Evolutionary conservation across 1,140 invertebrate genomes (phyloP), one percentile per base, ranked within the genome.

Genomic region (Nasonia giraulti): DNA sequence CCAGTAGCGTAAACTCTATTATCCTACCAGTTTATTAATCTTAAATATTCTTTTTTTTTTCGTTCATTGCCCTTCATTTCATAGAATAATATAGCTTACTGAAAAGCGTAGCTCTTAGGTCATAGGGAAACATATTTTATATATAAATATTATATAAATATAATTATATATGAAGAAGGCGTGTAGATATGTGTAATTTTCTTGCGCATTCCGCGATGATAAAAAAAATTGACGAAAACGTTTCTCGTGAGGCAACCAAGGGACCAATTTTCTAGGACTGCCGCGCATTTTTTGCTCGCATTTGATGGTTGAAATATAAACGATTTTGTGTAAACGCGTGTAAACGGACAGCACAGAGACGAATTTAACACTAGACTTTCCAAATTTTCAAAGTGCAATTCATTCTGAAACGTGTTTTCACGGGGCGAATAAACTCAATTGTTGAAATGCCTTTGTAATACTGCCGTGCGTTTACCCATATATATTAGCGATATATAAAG

Each of bases 1-100:
- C 87, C 82, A 87, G 40, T 88, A 90, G 86, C 62, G 84, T 87
- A 86, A 71, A 74, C n/a, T 86, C 82, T 82, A 62, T 87, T 84
- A 85, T 86, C 83, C 86, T 84, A 82, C 75, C 80, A 80, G 69
- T 85, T 84, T 75, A 86, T 84, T 83, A 76, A 84, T 86, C 73
- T 79, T 86, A 68, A 85, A 66, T 77, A 84, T 82, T 83, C 84
- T 66, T 85, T 83, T 37, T 83, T 37, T 86, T 44, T 40, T 20
- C 68, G 44, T 74, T 73, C 37, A 44, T 82, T 73, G 27, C 23
- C 74, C 50, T 82, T 78, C 40, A 73, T 87, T 69, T 2, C 44
- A 79, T 84, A 85, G 78, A 69, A 20, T 75, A 62, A 62, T 62
- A 62, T 80, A 75, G 73, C 76, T 14, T 40, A 68, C 71, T 47